Evolutionary conservation across 2,888 invertebrate species (phyloP).

Genomic region (Clitarchus hookeri): DNA sequence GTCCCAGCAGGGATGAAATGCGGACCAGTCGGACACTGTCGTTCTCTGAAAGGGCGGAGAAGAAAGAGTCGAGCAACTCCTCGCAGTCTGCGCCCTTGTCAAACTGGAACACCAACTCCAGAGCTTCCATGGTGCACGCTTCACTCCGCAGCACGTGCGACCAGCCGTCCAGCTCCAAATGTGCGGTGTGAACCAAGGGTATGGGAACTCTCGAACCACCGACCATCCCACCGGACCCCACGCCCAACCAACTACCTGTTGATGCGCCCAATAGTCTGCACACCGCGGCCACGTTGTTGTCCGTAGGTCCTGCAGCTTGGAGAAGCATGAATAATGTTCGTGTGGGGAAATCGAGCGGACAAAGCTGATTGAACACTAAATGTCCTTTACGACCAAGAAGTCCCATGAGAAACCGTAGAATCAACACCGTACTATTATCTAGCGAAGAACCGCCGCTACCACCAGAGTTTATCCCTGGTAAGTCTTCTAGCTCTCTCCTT

Average conservation of each 20-base stretch:
- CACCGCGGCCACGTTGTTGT: conserved; percentile 59
- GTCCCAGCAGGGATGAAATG: conserved; percentile 59
- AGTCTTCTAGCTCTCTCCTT: conserved; percentile 58
- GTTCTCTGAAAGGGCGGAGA: conserved; percentile 57
- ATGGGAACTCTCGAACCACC: conserved; percentile 43
- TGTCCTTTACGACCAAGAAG: conserved; percentile 59
- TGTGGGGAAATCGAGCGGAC: conserved; percentile 59
- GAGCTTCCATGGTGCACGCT: conserved; percentile 57
- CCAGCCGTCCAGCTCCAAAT: conserved; percentile 59
- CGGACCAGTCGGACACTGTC: conserved; percentile 60
- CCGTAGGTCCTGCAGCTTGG: conserved; percentile 59
- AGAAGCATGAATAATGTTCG: conserved; percentile 59
- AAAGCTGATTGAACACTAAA: conserved; percentile 57
- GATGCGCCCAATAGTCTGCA: conserved; percentile 58
- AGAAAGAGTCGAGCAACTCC: conserved; percentile 56
- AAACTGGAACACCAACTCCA: conserved; percentile 59
- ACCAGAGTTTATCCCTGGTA: conserved; percentile 52
- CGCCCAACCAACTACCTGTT: conserved; percentile 51
- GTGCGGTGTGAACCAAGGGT: conserved; percentile 52
- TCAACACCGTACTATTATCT: conserved; percentile 50
- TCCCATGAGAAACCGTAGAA: conserved; percentile 59
- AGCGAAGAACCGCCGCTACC: conserved; percentile 34
- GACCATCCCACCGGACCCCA: conserved; percentile 27
- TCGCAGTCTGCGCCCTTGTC: conserved; percentile 52
- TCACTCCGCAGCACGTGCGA: conserved; percentile 57